phyloP scores from a whole-genome alignment of 2,113 vertebrate genomes.

The Cercopithecus mona region DNA sequence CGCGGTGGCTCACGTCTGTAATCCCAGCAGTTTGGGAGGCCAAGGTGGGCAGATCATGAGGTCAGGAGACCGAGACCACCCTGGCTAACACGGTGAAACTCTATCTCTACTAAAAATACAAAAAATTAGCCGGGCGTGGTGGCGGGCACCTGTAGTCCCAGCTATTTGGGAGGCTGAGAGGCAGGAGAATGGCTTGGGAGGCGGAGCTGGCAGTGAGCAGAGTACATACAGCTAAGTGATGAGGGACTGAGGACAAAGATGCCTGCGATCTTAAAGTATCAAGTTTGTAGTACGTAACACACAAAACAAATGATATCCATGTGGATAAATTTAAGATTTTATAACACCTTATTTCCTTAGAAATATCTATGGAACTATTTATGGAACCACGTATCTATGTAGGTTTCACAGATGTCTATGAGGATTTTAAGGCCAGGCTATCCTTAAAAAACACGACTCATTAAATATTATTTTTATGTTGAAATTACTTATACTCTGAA shows the following conservation, averaged over 20 bases:
- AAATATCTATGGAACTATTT: neutral
- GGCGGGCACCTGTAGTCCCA: too few relatives aligned
- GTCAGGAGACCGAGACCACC: too few relatives aligned
- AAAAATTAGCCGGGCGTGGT: too few relatives aligned
- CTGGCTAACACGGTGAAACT: too few relatives aligned
- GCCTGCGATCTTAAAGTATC: neutral
- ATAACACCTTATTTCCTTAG: neutral
- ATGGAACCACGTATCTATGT: neutral
- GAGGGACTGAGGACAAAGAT: neutral
- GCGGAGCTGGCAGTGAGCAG: too few relatives aligned
- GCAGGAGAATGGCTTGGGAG: too few relatives aligned
- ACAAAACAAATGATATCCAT: neutral
- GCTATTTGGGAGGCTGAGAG: too few relatives aligned
- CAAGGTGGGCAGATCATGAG: rapidly evolving
- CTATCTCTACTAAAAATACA: too few relatives aligned
- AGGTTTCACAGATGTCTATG: neutral
- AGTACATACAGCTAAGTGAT: neutral
- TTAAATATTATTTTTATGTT: constrained; percentile 13
- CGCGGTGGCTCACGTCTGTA: too few relatives aligned
- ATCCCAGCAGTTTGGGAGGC: too few relatives aligned
- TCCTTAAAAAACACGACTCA: neutral
- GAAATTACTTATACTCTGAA: constrained; percentile 5
- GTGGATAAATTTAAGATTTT: neutral
- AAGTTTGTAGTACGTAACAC: neutral
- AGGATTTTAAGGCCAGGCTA: neutral